These are phyloP conservation scores for Terebella lapidaria DNA, from an alignment of 2,888 invertebrate genomes.

Conservation along the genomic window DNA sequence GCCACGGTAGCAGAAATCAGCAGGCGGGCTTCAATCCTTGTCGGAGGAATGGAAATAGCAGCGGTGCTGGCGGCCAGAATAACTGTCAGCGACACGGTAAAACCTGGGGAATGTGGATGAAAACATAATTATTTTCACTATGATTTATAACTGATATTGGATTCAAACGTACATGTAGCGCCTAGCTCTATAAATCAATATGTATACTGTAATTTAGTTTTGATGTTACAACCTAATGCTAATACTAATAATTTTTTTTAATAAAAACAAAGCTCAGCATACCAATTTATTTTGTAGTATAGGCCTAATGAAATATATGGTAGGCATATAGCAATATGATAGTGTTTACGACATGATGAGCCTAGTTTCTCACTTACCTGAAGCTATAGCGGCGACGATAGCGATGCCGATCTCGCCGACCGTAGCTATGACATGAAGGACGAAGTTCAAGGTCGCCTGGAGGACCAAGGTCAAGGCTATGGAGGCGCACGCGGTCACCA, in stretches of 20 bases:
- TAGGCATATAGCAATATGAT: too few species aligned
- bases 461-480: conserved; percentile 12
- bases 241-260: too few species aligned
- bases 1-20: conserved; percentile 9
- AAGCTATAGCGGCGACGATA: conserved; percentile 22
- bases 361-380: too few species aligned
- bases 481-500: conserved; percentile 14
- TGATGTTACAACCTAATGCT: too few species aligned
- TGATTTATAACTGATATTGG: too few species aligned
- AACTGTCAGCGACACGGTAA: conserved; percentile 19
- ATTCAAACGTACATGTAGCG: too few species aligned
- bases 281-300: too few species aligned
- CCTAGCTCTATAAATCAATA: too few species aligned
- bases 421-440: conserved; percentile 12
- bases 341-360: too few species aligned
- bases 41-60: conserved; percentile 18
- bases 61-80: conserved; percentile 14
- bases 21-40: conserved; percentile 16
- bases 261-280: too few species aligned
- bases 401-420: conserved; percentile 17
- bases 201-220: too few species aligned
- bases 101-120: conserved; percentile 9
- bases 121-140: background rate
- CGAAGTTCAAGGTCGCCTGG: conserved; percentile 9
- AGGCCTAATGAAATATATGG: too few species aligned